phyloP scores from a whole-genome alignment of 1,140 invertebrate genomes.

The Pseudoatta argentina region DNA sequence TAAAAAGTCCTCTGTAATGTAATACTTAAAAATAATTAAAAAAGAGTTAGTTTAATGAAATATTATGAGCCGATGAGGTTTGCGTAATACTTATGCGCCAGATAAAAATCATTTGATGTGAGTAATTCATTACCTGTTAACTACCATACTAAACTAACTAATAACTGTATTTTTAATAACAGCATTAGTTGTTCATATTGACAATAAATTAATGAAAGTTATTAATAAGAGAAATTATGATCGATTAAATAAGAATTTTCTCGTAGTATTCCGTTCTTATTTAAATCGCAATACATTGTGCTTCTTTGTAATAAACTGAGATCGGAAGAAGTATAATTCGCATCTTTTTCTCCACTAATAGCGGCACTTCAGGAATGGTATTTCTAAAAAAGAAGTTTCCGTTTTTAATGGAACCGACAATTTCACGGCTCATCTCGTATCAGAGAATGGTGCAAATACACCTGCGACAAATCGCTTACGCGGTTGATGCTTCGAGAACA shows the following conservation, averaged over 20 bases:
- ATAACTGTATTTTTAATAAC: slow-evolving; percentile 5
- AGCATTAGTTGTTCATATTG: neutral
- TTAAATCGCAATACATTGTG: slow-evolving; percentile 14
- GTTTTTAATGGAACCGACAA: slow-evolving; percentile 77
- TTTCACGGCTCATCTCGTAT: slow-evolving; percentile 69
- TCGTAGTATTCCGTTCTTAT: neutral
- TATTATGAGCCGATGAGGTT: neutral
- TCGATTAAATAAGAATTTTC: neutral
- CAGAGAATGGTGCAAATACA: slow-evolving; percentile 58
- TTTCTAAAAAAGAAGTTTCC: slow-evolving; percentile 51
- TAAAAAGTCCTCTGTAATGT: neutral
- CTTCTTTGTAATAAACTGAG: neutral
- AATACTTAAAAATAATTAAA: neutral
- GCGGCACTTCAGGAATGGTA: slow-evolving; percentile 59
- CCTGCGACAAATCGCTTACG: slow-evolving; percentile 71
- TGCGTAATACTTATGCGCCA: neutral
- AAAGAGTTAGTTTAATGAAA: neutral
- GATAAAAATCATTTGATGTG: neutral
- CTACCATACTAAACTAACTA: neutral
- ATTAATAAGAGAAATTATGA: neutral
- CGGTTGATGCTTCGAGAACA: slow-evolving; percentile 45
- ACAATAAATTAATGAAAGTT: neutral
- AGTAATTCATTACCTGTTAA: neutral
- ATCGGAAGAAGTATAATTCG: neutral
- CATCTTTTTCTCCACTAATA: slow-evolving; percentile 44